phyloP scores from a whole-genome alignment of 2,113 vertebrate species.

The Columba livia region DNA sequence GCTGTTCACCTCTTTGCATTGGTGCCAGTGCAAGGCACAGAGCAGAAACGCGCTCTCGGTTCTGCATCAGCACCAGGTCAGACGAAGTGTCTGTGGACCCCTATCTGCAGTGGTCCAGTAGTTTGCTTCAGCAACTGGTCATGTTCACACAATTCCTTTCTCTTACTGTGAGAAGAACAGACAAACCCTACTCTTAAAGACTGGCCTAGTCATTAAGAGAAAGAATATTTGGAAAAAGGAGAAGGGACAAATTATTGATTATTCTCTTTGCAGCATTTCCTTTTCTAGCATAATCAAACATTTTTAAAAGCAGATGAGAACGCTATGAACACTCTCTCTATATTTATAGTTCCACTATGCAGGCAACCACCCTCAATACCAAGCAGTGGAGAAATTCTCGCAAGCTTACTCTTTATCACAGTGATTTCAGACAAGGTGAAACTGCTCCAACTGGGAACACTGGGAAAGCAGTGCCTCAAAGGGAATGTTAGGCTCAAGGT shows the following conservation, averaged over 20 bases:
- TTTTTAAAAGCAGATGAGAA: not conserved
- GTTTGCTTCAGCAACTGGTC: not conserved
- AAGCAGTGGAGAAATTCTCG: too few relatives aligned
- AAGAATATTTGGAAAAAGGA: not conserved
- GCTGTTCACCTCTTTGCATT: not conserved
- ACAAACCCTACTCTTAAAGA: not conserved
- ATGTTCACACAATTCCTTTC: not conserved
- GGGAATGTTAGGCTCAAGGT: not conserved
- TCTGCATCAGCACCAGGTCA: not conserved
- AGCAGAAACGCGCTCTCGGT: accelerated
- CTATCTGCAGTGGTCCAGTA: not conserved
- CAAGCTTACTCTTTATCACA: not conserved
- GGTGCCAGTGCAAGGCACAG: not conserved
- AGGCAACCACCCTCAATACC: accelerated
- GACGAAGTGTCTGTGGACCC: not conserved
- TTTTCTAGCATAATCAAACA: not conserved
- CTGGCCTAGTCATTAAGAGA: not conserved
- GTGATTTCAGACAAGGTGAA: not conserved
- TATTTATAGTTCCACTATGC: not conserved
- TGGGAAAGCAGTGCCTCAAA: accelerated
- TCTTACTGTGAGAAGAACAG: not conserved
- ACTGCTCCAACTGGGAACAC: not conserved
- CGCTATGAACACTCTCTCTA: not conserved
- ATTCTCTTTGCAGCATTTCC: not conserved
- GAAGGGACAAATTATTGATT: not conserved